Evolutionary conservation across 2,797 vertebrate genomes (phyloP).

Genomic region (Taeniopygia guttata): DNA sequence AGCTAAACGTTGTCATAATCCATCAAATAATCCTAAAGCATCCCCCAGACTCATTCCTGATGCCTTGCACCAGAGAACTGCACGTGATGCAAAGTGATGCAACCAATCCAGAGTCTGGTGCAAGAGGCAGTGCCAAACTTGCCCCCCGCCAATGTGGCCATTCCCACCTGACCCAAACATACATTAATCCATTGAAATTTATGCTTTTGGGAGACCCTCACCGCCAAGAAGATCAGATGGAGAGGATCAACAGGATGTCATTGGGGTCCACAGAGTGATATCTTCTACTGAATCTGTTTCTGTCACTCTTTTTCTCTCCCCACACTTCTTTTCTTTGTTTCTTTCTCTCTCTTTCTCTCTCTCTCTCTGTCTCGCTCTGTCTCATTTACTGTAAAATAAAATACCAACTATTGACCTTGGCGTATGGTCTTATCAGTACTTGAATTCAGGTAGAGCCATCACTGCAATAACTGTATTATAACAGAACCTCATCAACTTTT

Average conservation of each 20-base stretch:
- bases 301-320: neutral
- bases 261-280: neutral
- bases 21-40: accelerated
- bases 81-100: neutral
- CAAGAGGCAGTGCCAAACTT: neutral
- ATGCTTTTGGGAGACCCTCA: neutral
- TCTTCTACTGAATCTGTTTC: neutral
- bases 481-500: neutral
- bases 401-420: too few species aligned
- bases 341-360: too few species aligned
- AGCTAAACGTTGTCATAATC: neutral
- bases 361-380: neutral
- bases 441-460: too few species aligned
- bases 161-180: neutral
- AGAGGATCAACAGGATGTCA: accelerated
- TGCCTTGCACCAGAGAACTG: neutral
- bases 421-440: too few species aligned
- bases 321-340: neutral
- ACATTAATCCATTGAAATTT: neutral
- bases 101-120: neutral
- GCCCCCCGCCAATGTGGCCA: accelerated
- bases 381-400: neutral
- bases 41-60: neutral
- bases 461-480: too few species aligned
- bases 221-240: too few species aligned